phyloP scores from a whole-genome alignment of 2,888 invertebrate genomes.

The Volucella zonaria region DNA sequence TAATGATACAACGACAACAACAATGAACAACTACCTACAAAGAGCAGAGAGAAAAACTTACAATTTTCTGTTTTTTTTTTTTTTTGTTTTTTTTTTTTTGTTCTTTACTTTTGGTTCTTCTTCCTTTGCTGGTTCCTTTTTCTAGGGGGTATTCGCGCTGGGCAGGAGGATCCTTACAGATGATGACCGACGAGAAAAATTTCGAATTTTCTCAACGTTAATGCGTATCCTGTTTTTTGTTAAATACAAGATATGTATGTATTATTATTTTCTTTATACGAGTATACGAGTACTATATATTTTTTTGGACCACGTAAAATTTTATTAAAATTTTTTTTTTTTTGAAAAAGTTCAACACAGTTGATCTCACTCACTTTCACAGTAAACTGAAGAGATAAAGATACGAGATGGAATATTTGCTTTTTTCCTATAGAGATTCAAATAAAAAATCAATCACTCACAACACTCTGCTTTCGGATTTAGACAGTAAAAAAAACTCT shows the following conservation, averaged over 20 bases:
- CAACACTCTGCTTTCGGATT: not conserved
- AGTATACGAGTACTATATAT: too few relatives aligned
- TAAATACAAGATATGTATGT: too few relatives aligned
- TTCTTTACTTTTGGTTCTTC: constrained; percentile 1
- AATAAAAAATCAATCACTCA: constrained; percentile 48
- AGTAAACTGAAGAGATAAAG: constrained; percentile 3
- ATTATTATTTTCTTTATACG: too few relatives aligned
- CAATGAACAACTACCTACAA: not conserved
- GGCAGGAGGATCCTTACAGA: constrained; percentile 59
- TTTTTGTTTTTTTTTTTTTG: constrained; percentile 3
- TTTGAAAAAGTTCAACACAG: constrained; percentile 17
- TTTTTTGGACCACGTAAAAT: not conserved
- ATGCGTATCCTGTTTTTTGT: constrained; percentile 42
- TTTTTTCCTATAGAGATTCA: constrained; percentile 10
- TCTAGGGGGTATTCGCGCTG: not conserved
- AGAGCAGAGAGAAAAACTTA: constrained; percentile 56
- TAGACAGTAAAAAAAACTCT: too few relatives aligned
- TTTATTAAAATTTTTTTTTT: constrained; percentile 3
- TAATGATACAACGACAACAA: not conserved
- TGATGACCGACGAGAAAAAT: constrained; percentile 45
- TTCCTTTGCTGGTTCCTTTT: too few relatives aligned
- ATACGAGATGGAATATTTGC: not conserved
- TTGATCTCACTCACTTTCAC: constrained; percentile 39
- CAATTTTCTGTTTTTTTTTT: constrained; percentile 9
- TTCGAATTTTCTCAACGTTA: constrained; percentile 23